Evolutionary conservation across 2,113 vertebrate species (phyloP), one percentile per base, ranked within the genome.

Genomic region (Toxostoma redivivum): DNA sequence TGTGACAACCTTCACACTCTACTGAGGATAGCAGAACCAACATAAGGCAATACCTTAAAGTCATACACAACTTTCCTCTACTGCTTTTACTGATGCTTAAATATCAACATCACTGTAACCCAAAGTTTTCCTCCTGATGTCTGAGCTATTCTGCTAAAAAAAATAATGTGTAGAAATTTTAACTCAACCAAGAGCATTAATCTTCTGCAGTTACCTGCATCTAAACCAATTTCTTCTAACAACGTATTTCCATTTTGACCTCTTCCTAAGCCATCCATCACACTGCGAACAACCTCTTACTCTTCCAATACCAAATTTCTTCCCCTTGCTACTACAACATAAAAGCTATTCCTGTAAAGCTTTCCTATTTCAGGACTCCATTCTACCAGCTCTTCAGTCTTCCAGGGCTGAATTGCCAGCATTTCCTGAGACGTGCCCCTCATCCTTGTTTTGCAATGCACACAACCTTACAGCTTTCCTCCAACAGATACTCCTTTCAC

Each of bases 131-230:
- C 54, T 81, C 23, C 47, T 47, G 16, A 77, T 1, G 9, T 10
- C 38, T 5, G 1, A 95, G 25, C 15, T 77, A 5, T 38, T 77
- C 79, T 47, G 8, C 51, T 78, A 24, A 66, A 24, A 30, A 78
- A 50, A 66, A 31, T n/a, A 42, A 42, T 0, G 0, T 10, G 45
- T 23, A 74, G 47, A 81, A 62, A 67, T 18, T 14, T 1, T 45
- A 83, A 54, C 12, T 67, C 23, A 72, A 64, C 9, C 30, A 67
- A 67, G 17, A 33, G 7, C 8, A 42, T 11, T 45, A 23, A 20
- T 20, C 45, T 81, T 51, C 45, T 42, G 10, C 22, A 79, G 23
- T 20, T 37, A 51, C 13, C 25, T 37, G 51, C 22, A 40, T 18
- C 37, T 53, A 42, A 80, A 65, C 19, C 77, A 65, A 21, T n/a